These are phyloP conservation scores for Microvelia longipes DNA, from an alignment of 1,140 invertebrate genomes.

Conservation along the genomic window DNA sequence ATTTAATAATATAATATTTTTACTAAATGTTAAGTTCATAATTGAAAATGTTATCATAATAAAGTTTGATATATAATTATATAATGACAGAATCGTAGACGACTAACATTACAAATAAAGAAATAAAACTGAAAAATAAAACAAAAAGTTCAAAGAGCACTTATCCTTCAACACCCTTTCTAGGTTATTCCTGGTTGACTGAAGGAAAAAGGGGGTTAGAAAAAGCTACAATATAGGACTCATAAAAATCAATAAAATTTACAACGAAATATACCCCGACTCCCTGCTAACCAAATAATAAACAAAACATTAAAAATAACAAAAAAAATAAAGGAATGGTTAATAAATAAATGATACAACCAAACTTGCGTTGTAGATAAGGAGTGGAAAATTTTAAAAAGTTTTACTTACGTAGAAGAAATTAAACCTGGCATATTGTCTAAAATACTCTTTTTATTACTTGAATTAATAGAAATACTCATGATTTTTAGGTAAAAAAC, in stretches of 20 bases:
- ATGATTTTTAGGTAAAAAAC: slow-evolving; percentile 13
- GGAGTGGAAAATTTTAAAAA: neutral
- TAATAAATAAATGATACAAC: too few species aligned
- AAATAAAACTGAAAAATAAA: neutral
- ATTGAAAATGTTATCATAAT: neutral
- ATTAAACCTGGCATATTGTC: slow-evolving; percentile 15
- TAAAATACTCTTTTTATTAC: slow-evolving; percentile 7
- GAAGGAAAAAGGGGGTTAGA: too few species aligned
- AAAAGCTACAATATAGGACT: too few species aligned
- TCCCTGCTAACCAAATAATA: too few species aligned
- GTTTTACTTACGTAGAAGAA: slow-evolving; percentile 14
- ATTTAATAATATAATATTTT: neutral
- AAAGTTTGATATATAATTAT: neutral
- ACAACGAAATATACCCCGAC: too few species aligned
- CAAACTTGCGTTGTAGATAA: too few species aligned
- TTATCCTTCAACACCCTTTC: neutral
- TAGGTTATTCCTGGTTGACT: neutral
- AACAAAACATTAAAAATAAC: too few species aligned
- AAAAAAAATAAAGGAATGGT: too few species aligned
- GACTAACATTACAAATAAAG: too few species aligned
- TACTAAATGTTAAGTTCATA: neutral
- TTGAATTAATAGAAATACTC: slow-evolving; percentile 14
- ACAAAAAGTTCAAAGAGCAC: neutral
- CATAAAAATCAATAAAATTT: too few species aligned
- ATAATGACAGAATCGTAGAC: neutral